A percentile compares a stretch with the other conserved stretches of the same genome.
These are phyloP conservation scores for Chrysina gloriosa DNA, from an alignment of 2,888 invertebrate genomes.

Conservation along the genomic window DNA sequence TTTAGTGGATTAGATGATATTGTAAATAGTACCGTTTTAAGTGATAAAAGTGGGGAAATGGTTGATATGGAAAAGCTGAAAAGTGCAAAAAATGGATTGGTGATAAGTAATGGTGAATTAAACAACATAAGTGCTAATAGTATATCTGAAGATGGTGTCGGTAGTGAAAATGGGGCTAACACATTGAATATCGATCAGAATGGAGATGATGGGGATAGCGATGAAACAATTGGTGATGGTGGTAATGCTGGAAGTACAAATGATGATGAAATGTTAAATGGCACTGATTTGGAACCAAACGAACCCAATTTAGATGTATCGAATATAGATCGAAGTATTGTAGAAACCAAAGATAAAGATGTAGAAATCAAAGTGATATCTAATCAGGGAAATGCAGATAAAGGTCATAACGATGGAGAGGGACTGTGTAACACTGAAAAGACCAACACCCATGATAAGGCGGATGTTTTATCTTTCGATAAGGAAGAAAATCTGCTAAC, in stretches of 20 bases:
- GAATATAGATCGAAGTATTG: neutral
- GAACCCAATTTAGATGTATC: neutral
- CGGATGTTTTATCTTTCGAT: neutral
- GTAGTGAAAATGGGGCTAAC: no score
- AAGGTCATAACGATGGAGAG: neutral
- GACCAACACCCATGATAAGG: neutral
- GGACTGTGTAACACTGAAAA: neutral
- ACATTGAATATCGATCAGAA: neutral
- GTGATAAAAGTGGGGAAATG: no score
- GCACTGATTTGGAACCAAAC: neutral
- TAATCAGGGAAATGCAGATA: neutral
- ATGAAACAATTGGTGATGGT: neutral
- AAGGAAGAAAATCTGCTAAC: neutral
- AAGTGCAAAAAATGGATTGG: no score
- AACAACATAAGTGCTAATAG: no score
- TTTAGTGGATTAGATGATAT: neutral
- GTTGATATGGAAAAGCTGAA: no score
- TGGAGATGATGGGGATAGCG: neutral
- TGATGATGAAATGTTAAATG: neutral
- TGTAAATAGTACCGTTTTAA: neutral
- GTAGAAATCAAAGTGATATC: neutral
- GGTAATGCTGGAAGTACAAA: neutral
- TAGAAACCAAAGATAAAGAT: neutral
- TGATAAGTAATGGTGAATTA: no score
- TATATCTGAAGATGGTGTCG: no score